Evolutionary conservation across 1,140 invertebrate genomes (phyloP), one percentile per base, ranked within the genome.

Genomic region (Drosophila dunni): DNA sequence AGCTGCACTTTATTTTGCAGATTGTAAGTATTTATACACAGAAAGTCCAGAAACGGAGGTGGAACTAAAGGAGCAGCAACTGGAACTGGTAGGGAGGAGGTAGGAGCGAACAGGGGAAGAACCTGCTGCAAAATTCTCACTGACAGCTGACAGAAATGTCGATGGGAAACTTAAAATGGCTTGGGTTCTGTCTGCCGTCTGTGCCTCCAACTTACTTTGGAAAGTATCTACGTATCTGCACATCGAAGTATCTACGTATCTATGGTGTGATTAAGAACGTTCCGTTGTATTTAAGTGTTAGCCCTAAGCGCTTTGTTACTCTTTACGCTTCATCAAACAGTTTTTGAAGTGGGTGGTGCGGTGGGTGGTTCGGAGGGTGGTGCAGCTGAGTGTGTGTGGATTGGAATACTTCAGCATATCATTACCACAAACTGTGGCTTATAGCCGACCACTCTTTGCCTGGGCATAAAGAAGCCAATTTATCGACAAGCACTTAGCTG

Each of bases 201-300:
- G 8, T 8, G 40, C 17, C 40, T 54, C 40, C 38, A 36, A 46
- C 44, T 45, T 45, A 29, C 4, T 29, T 20, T 48, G n/a, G 17
- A 60, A 54, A 68, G 64, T 58, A 51, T 50, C n/a, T 38, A 56
- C 13, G 60, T 71, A 61, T 61, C 58, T 46, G 17, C 33, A 46
- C 63, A 65, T 68, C 62, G 73, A 71, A 34, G 33, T 46, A 36
- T 67, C 45, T 78, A 51, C 50, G 63, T 79, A 65, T 64, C 63
- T 82, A 72, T 81, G 62, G 75, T 83, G 81, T 83, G 81, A 83
- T 83, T 83, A 83, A 83, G 81, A 76, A 79, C 81, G 63, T 77
- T 84, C 80, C 81, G 71, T 80, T 84, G 66, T 66, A 78, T 85
- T 85, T 81, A 85, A 85, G 81, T 77, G 81, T 78, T 78, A 64